phyloP scores from a whole-genome alignment of 1,140 invertebrate species.

The Fopius arisanus region DNA sequence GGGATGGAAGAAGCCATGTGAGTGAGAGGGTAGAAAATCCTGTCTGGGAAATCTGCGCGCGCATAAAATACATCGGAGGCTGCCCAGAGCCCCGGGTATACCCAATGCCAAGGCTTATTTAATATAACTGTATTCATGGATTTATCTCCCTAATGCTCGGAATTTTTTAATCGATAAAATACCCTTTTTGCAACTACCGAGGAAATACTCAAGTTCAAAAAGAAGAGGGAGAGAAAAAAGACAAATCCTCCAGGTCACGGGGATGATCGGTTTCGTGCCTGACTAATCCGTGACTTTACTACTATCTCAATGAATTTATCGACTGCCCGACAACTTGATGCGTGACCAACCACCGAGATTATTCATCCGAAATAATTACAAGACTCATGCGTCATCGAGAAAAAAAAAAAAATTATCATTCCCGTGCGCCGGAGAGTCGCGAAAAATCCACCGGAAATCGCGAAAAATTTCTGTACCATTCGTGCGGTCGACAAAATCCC shows the following conservation, averaged over 20 bases:
- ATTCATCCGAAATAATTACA: background rate
- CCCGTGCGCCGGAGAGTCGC: too few relatives aligned
- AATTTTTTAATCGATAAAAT: slow-evolving; percentile 6
- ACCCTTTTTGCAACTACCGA: background rate
- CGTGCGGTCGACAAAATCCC: too few relatives aligned
- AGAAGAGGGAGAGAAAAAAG: too few relatives aligned
- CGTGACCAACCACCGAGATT: background rate
- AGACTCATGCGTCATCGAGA: background rate
- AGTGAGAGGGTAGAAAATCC: background rate
- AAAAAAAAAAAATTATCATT: background rate
- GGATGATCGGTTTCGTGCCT: background rate
- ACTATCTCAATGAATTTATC: background rate
- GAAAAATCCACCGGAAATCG: too few relatives aligned
- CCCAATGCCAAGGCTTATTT: background rate
- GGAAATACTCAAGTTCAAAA: too few relatives aligned
- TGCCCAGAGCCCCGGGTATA: background rate
- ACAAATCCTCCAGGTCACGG: too few relatives aligned
- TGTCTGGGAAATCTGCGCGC: background rate
- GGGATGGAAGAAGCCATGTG: background rate
- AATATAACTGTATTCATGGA: background rate
- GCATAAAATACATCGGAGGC: background rate
- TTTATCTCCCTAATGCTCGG: background rate
- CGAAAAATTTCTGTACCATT: too few relatives aligned
- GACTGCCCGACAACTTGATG: too few relatives aligned
- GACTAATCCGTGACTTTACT: background rate